Percentiles rank a stretch among this genome's conserved stretches.
These are phyloP conservation scores for Lethenteron camtschaticum DNA, from an alignment of 2,113 vertebrate species.

Conservation along the genomic window DNA sequence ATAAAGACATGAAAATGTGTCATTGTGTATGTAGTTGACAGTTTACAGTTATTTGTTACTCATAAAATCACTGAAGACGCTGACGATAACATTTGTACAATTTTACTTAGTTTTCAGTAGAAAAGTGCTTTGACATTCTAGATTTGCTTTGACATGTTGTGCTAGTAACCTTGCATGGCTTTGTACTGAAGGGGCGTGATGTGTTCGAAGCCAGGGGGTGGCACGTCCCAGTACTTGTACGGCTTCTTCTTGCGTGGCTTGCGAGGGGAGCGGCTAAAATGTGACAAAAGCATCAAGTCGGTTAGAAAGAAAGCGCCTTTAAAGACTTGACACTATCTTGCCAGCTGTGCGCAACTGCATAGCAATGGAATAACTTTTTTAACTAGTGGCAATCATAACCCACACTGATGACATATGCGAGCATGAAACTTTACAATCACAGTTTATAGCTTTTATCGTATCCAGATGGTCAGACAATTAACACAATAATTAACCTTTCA, in stretches of 20 bases:
- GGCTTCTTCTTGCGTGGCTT: conserved; percentile 24
- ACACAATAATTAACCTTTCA: no score
- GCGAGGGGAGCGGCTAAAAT: conserved; percentile 11
- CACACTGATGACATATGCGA: not conserved
- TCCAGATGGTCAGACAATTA: no score
- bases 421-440: not conserved
- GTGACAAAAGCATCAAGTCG: not conserved
- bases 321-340: not conserved
- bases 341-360: not conserved
- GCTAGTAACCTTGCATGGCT: conserved; percentile 31
- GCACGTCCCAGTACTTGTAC: conserved; percentile 31
- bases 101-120: no score
- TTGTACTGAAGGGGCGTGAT: conserved; percentile 36
- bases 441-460: not conserved
- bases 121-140: no score
- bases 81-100: no score
- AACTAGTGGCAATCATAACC: not conserved
- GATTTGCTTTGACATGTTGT: no score
- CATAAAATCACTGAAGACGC: no score
- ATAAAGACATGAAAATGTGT: no score
- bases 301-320: not conserved
- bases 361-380: not conserved
- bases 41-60: no score
- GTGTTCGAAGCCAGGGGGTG: conserved; percentile 31
- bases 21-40: no score